Percentiles rank a stretch among this genome's conserved stretches.
Conservation (phyloP, 2,888 invertebrate species). For the Lasioglossum marginatum region DNA sequence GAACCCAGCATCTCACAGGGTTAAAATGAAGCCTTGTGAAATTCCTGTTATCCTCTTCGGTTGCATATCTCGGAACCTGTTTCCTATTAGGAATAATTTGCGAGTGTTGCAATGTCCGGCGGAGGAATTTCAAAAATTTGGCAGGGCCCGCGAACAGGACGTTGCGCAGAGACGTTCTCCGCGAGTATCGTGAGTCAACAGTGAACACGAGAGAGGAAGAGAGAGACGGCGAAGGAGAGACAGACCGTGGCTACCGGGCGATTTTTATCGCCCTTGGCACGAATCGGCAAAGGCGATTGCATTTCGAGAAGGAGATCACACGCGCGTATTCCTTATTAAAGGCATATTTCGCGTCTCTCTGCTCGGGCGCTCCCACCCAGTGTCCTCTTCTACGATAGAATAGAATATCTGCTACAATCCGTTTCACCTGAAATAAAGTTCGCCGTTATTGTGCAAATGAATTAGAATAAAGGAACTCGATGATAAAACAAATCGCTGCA, state of each 20-base stretch:
- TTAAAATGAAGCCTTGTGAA: background rate
- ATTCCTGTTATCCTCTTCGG: background rate
- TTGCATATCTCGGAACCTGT: background rate
- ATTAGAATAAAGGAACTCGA: background rate
- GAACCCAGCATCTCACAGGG: background rate
- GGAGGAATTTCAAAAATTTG: constrained; percentile 19
- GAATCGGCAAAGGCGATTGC: constrained; percentile 58
- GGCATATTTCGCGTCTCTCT: constrained; percentile 42
- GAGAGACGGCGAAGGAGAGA: constrained; percentile 19
- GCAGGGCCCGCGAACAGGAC: background rate
- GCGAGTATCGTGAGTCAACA: constrained; percentile 43
- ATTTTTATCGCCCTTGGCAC: constrained; percentile 73
- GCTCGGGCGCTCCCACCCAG: constrained; percentile 22
- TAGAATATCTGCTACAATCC: constrained; percentile 18
- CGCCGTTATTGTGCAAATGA: background rate
- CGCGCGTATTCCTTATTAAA: constrained; percentile 51
- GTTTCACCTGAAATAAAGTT: constrained; percentile 31
- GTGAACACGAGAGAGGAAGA: background rate
- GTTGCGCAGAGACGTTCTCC: background rate
- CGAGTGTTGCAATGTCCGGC: background rate
- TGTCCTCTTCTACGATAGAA: constrained; percentile 23
- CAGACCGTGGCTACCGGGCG: constrained; percentile 47
- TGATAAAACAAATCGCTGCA: constrained; percentile 37
- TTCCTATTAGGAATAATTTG: background rate
- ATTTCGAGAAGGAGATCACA: constrained; percentile 60